Base-by-base conservation (phyloP, 2,797 vertebrate genomes). In the Dipus sagitta region DNA sequence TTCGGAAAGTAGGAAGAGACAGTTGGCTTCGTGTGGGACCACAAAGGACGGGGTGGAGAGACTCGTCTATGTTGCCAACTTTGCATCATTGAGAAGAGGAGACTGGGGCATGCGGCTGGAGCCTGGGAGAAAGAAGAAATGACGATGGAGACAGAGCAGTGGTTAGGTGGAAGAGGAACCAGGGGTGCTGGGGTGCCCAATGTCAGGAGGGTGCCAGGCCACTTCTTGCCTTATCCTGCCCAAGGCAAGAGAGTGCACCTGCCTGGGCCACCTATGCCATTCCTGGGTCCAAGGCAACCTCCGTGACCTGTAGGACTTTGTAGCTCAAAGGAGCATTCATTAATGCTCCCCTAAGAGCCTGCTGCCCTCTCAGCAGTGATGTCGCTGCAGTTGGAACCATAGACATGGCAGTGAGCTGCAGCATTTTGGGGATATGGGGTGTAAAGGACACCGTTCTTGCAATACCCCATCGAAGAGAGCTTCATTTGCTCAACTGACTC, bases 121-220 rank as follows among this genome's bases (percentile, higher is more conserved):
- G 67, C 47, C 64, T 54, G 79, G 81, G 87, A 54, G 65, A 76
- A 90, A 74, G 78, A 72, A 84, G 79, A 95, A 92, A 77, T 26
- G 84, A 28, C 34, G 15, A 20, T 0, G 34, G 70, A 92, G 83
- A 78, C 58, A 58, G 58, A 74, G 75, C 81, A 79, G 28, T 70
- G 82, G 67, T 60, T 42, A 34, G 52, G 42, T 28, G 4, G 60
- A 85, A 47, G 24, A 11, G 75, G 83, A 86, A 60, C 64, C 34
- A 21, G 21, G 18, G 38, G 21, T 4, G 12, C 0, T 6, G 32
- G 21, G 83, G 52, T n/a, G 88, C 54, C 17, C 54, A 58, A 10
- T 5, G 20, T 58, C 11, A 58, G 78, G 86, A 74, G 75, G 74
- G 17, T 54, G 7, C 32, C 23, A 30, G n/a, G 23, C 14, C 24